Conservation (phyloP, 37 sponge, comb jelly and placozoan species). For the Aplysina aerophoba region DNA sequence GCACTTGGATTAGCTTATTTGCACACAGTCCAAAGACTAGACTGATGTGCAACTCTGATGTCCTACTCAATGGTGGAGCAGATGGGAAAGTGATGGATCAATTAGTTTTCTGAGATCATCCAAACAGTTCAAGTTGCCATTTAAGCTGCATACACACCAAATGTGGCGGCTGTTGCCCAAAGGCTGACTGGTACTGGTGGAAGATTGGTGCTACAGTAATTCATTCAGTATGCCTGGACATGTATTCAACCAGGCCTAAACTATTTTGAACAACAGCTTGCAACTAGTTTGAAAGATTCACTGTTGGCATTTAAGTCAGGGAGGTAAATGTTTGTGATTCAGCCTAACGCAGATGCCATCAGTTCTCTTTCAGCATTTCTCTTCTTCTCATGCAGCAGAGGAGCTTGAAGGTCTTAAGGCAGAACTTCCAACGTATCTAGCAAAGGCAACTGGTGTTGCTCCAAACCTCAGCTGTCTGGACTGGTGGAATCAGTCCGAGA, state of each 20-base stretch:
- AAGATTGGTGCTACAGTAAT: not conserved
- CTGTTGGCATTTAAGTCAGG: constrained; percentile 42
- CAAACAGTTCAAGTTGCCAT: not conserved
- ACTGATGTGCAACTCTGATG: constrained; percentile 50
- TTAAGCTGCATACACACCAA: constrained; percentile 25
- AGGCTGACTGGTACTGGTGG: not conserved
- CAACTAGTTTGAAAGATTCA: constrained; percentile 12
- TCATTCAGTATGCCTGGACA: constrained; percentile 21
- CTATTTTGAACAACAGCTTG: constrained; percentile 29
- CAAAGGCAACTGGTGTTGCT: too few relatives aligned
- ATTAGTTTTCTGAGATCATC: constrained; percentile 34
- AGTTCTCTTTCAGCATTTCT: too few relatives aligned
- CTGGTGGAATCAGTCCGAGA: too few relatives aligned
- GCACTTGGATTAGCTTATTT: constrained; percentile 35
- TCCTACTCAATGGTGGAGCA: constrained; percentile 61
- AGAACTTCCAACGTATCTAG: too few relatives aligned
- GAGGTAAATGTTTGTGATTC: not conserved
- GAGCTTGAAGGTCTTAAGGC: too few relatives aligned
- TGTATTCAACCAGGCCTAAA: constrained; percentile 34
- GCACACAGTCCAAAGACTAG: constrained; percentile 25
- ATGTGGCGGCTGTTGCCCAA: constrained; percentile 42
- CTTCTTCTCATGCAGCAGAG: too few relatives aligned
- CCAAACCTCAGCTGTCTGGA: too few relatives aligned
- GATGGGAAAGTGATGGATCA: constrained; percentile 55
- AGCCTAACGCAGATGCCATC: too few relatives aligned